These are phyloP conservation scores for Nudaria mundana DNA, from an alignment of 2,888 invertebrate genomes.

Conservation along the genomic window DNA sequence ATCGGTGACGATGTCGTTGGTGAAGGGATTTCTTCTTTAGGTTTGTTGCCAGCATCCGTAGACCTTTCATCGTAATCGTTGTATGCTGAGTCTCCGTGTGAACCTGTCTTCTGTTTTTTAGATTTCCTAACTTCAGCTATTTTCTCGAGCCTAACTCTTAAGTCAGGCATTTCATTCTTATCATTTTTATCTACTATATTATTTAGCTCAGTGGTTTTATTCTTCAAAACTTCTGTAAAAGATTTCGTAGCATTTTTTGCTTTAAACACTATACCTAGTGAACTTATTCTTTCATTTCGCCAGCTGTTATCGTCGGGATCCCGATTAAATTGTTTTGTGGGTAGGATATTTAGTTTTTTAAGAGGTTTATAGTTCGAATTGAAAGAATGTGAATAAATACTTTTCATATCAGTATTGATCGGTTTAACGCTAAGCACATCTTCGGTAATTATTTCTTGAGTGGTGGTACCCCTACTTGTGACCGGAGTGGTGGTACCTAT, in stretches of 20 bases:
- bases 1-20: slow-evolving; percentile 11
- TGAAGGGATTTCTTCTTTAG: slow-evolving; percentile 18
- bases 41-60: slow-evolving; percentile 35
- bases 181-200: slow-evolving; percentile 48
- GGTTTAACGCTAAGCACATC: slow-evolving; percentile 56
- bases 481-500: background rate
- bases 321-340: slow-evolving; percentile 56
- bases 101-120: slow-evolving; percentile 59
- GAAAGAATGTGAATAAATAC: slow-evolving; percentile 52
- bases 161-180: slow-evolving; percentile 54
- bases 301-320: slow-evolving; percentile 75
- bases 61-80: slow-evolving; percentile 64
- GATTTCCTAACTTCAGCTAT: slow-evolving; percentile 66
- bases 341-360: slow-evolving; percentile 67
- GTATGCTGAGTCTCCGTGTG: slow-evolving; percentile 55
- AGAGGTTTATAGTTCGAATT: slow-evolving; percentile 64
- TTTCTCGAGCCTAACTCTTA: slow-evolving; percentile 65
- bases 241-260: slow-evolving; percentile 70
- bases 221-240: slow-evolving; percentile 68
- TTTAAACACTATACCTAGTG: slow-evolving; percentile 72
- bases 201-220: slow-evolving; percentile 63
- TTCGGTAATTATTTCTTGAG: slow-evolving; percentile 14
- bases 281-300: slow-evolving; percentile 74
- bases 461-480: background rate
- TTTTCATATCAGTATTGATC: slow-evolving; percentile 41